These are phyloP conservation scores for Hemitrygon akajei DNA, from an alignment of 2,797 vertebrate genomes.

Conservation along the genomic window DNA sequence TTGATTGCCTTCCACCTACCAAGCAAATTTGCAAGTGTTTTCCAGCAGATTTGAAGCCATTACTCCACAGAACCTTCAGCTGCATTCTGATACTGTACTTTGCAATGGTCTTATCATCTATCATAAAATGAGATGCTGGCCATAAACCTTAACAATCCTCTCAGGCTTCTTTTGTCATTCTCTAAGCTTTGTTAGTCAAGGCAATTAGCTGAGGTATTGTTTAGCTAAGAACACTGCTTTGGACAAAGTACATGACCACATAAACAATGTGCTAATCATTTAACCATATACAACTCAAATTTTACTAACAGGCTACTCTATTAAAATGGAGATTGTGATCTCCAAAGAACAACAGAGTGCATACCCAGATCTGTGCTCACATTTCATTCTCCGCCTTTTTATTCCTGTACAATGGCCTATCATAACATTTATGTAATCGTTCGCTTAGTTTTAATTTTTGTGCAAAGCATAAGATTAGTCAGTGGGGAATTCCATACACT, in stretches of 20 bases:
- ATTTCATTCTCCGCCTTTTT: not conserved
- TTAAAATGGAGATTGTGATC: not conserved
- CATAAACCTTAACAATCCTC: not conserved
- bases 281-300: no score
- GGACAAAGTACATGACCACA: not conserved
- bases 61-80: no score
- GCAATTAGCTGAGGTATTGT: not conserved
- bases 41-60: no score
- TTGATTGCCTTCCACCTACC: no score
- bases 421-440: not conserved
- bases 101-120: no score
- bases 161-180: not conserved
- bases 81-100: no score
- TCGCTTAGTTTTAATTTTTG: not conserved
- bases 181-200: not conserved
- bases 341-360: not conserved
- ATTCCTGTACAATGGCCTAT: not conserved
- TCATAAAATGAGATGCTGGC: no score
- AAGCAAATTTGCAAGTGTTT: no score
- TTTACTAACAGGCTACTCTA: not conserved
- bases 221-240: not conserved
- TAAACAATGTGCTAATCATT: not conserved
- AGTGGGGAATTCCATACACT: not conserved
- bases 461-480: not conserved
- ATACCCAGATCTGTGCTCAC: not conserved